These are phyloP conservation scores for Dendropsophus ebraccatus DNA, from an alignment of 2,113 vertebrate genomes.

Conservation along the genomic window DNA sequence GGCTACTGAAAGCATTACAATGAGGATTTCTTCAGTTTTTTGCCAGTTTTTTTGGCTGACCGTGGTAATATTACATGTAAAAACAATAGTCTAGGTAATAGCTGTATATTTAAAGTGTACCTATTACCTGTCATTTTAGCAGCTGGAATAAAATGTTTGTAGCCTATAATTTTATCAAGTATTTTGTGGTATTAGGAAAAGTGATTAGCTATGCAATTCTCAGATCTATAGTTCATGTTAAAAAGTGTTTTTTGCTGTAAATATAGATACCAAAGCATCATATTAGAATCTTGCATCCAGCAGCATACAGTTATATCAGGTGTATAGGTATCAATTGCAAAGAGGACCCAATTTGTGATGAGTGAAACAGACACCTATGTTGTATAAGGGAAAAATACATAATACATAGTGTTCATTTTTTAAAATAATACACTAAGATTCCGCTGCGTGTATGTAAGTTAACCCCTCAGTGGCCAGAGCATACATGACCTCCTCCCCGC, in stretches of 20 bases:
- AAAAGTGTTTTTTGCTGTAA: too few relatives aligned
- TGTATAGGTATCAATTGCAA: not conserved
- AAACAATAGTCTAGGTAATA: not conserved
- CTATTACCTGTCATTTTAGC: slow-evolving; percentile 15
- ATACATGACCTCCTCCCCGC: too few relatives aligned
- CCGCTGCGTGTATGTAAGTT: too few relatives aligned
- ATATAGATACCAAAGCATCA: not conserved
- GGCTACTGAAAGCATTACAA: slow-evolving; percentile 18
- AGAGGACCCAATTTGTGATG: not conserved
- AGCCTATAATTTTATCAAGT: not conserved
- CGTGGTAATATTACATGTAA: not conserved
- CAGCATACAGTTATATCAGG: not conserved
- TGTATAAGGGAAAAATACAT: too few relatives aligned
- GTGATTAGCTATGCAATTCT: not conserved
- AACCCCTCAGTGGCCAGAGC: too few relatives aligned
- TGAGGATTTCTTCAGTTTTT: not conserved
- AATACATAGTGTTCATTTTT: too few relatives aligned
- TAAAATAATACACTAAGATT: too few relatives aligned
- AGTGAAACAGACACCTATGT: too few relatives aligned
- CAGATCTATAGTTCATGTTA: not conserved
- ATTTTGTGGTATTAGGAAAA: not conserved
- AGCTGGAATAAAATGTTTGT: not conserved
- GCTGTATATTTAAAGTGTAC: slow-evolving; percentile 4
- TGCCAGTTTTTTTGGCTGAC: slow-evolving; percentile 5
- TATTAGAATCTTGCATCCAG: not conserved